phyloP scores from a whole-genome alignment of 2,797 vertebrate species.

The Anniella stebbinsi region DNA sequence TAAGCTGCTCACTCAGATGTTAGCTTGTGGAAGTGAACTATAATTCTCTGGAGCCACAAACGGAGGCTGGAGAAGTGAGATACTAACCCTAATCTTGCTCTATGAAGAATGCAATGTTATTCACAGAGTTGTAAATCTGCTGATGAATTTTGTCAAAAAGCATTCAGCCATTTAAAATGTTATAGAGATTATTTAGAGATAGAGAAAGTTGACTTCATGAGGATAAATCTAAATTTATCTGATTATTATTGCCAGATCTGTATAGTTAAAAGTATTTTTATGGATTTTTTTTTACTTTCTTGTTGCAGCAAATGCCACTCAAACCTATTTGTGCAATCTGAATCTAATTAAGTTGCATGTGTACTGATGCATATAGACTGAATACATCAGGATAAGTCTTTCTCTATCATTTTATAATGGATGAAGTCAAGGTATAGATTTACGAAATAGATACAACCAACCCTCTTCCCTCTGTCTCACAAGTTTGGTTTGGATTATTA shows the following conservation, averaged over 20 bases:
- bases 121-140: background rate
- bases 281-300: too few species aligned
- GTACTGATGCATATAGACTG: background rate
- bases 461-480: background rate
- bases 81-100: background rate
- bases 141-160: background rate
- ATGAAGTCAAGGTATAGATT: background rate
- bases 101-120: background rate
- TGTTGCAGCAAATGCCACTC: background rate
- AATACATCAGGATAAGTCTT: background rate
- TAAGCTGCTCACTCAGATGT: background rate
- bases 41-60: background rate
- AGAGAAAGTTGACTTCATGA: background rate
- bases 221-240: too few species aligned
- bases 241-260: background rate
- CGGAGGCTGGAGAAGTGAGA: background rate
- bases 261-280: background rate
- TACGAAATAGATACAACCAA: background rate
- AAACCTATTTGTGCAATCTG: background rate
- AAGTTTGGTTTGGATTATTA: background rate
- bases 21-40: background rate
- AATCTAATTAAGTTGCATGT: background rate
- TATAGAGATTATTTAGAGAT: background rate
- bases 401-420: background rate
- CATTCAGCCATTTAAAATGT: background rate